A percentile compares a stretch with the other conserved stretches of the same genome.
phyloP scores from a whole-genome alignment of 2,888 invertebrate genomes.

The Agelastica alni region DNA sequence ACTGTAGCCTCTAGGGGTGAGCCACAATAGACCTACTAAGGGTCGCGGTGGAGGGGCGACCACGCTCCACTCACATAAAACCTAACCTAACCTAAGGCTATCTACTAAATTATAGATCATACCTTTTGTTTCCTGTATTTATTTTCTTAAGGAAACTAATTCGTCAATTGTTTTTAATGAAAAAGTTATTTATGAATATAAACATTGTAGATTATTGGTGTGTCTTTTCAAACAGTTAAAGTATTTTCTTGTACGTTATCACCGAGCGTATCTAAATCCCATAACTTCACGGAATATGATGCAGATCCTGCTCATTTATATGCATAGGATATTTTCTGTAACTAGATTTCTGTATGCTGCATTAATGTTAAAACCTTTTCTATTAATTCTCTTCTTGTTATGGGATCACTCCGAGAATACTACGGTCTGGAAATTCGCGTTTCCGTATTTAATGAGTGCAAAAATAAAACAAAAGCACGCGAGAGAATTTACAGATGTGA shows the following conservation, averaged over 20 bases:
- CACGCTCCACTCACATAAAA: no score
- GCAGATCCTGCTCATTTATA: slow-evolving; percentile 42
- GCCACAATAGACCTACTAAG: no score
- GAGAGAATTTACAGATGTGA: slow-evolving; percentile 21
- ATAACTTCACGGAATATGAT: slow-evolving; percentile 34
- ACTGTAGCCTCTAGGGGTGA: no score
- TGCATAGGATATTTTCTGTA: slow-evolving; percentile 47
- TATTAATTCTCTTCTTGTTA: slow-evolving; percentile 17
- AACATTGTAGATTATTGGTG: no score
- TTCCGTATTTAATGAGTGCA: slow-evolving; percentile 17
- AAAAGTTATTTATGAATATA: no score
- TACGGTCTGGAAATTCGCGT: slow-evolving; percentile 18
- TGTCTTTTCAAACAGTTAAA: no score
- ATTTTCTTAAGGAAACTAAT: no score
- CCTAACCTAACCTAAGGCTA: no score
- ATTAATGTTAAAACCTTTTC: slow-evolving; percentile 37
- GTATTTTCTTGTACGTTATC: neutral
- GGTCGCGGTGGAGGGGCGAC: no score
- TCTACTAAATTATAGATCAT: no score
- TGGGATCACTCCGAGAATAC: slow-evolving; percentile 19
- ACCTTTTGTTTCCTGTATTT: no score
- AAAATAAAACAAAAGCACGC: slow-evolving; percentile 14
- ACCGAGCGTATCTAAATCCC: slow-evolving; percentile 2
- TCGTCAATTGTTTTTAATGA: no score
- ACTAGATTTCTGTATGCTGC: slow-evolving; percentile 38